phyloP scores from a whole-genome alignment of 2,888 invertebrate genomes.

The Calliphora vomitoria region DNA sequence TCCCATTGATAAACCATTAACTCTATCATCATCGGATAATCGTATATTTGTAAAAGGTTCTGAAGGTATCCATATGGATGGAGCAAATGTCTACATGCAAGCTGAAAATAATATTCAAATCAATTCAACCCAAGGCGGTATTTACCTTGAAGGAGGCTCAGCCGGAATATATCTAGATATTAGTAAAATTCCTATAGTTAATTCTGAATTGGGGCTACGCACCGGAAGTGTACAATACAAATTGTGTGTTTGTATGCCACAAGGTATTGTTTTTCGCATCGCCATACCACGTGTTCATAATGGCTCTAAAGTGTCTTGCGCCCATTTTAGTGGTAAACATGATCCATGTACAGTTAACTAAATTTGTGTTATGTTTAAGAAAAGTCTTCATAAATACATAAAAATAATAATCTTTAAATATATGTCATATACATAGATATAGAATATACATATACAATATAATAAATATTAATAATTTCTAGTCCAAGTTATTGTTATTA shows the following conservation, averaged over 20 bases:
- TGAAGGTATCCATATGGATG: slow-evolving; percentile 91
- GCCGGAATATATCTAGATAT: slow-evolving; percentile 91
- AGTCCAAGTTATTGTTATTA: too few species aligned
- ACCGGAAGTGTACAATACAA: slow-evolving; percentile 89
- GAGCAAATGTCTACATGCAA: slow-evolving; percentile 89
- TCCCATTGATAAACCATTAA: slow-evolving; percentile 89
- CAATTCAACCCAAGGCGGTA: slow-evolving; percentile 91
- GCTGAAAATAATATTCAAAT: slow-evolving; percentile 92
- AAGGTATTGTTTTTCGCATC: slow-evolving; percentile 92
- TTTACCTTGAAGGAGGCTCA: slow-evolving; percentile 88
- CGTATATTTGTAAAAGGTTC: slow-evolving; percentile 90
- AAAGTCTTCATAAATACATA: background rate
- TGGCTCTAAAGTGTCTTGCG: slow-evolving; percentile 82
- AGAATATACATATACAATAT: too few species aligned
- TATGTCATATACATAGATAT: too few species aligned
- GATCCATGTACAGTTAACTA: slow-evolving; percentile 81
- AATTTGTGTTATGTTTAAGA: background rate
- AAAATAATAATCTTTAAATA: background rate
- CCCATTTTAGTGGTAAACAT: slow-evolving; percentile 81
- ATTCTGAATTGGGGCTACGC: slow-evolving; percentile 84
- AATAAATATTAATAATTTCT: too few species aligned
- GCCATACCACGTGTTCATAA: slow-evolving; percentile 87
- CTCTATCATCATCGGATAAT: slow-evolving; percentile 88
- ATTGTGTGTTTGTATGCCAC: slow-evolving; percentile 95
- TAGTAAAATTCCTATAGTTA: slow-evolving; percentile 89